Base-by-base conservation (phyloP, 2,888 invertebrate species). In the Spicauda simplicius region DNA sequence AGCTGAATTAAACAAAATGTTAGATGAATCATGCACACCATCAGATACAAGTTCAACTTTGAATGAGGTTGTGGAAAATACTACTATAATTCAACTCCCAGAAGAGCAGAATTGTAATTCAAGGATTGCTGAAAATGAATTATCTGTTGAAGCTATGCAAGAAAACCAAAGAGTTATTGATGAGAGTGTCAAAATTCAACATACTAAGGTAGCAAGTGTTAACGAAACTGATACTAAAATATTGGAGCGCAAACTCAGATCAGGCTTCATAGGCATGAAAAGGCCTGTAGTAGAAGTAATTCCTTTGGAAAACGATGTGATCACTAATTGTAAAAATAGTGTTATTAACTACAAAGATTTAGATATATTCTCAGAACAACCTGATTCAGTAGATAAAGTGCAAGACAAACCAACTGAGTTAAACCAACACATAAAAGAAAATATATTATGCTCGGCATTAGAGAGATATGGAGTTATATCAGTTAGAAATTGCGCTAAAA, bases 361-460 rank as follows among this genome's bases (percentile, higher is more conserved):
- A 12, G 77, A 80, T 73, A 57, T 83, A 3, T 85, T 83, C 73
- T 69, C 71, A 66, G 55, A 50, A 5, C 63, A 55, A 11, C 8
- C 41, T 41, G 58, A 62, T 30, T 7, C 37, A n/a, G 52, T 58
- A 56, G 56, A 61, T 12, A 61, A 14, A 50, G 37, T 14, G 3
- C 10, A 12, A 48, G 50, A 56, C 33, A 19, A 8, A 50, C 20
- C 63, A 71, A 45, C 61, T 61, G 55, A 55, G 58, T 37, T 54
- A 54, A 67, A 19, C 18, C 12, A 41, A 53, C 16, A 70, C 54
- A 69, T 70, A 48, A 72, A 80, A 68, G 76, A 86, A 16, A 86
- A 86, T 70, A 78, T 88, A 68, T 74, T 91, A 48, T 88, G 87
- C 76, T 71, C 67, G 48, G 85, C 86, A 83, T 74, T 91, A 70